These are phyloP conservation scores for Caiman crocodilus DNA, from an alignment of 2,797 vertebrate species.

Conservation along the genomic window DNA sequence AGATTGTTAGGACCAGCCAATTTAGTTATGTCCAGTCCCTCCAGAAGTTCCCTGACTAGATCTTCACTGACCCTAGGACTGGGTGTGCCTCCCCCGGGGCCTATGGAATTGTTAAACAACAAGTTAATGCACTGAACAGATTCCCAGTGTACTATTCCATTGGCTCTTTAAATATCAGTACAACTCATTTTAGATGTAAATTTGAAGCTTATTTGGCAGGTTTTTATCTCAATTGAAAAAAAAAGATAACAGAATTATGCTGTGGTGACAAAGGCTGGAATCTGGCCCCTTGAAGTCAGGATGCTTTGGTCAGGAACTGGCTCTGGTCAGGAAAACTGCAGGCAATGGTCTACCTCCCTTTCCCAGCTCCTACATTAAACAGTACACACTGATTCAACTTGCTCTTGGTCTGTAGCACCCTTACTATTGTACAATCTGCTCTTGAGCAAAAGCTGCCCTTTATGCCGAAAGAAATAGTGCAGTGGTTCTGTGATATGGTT, in stretches of 20 bases:
- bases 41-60: too few relatives aligned
- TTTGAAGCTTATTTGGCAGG: constrained; percentile 8
- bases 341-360: background rate
- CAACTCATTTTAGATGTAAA: background rate
- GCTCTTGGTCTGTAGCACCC: background rate
- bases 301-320: background rate
- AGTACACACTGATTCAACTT: rapidly evolving
- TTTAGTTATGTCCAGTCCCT: too few relatives aligned
- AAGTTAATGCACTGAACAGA: constrained; percentile 10
- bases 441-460: background rate
- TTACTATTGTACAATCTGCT: background rate
- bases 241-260: background rate
- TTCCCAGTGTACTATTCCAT: background rate
- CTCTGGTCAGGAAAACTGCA: background rate
- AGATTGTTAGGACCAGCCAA: too few relatives aligned
- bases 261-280: background rate
- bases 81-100: too few relatives aligned
- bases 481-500: background rate
- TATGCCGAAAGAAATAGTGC: background rate
- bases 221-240: background rate
- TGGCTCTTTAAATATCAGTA: constrained; percentile 20
- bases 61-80: too few relatives aligned
- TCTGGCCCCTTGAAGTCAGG: background rate
- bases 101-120: background rate
- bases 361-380: background rate